phyloP scores from a whole-genome alignment of 2,888 invertebrate species.

The Macropis europaea region DNA sequence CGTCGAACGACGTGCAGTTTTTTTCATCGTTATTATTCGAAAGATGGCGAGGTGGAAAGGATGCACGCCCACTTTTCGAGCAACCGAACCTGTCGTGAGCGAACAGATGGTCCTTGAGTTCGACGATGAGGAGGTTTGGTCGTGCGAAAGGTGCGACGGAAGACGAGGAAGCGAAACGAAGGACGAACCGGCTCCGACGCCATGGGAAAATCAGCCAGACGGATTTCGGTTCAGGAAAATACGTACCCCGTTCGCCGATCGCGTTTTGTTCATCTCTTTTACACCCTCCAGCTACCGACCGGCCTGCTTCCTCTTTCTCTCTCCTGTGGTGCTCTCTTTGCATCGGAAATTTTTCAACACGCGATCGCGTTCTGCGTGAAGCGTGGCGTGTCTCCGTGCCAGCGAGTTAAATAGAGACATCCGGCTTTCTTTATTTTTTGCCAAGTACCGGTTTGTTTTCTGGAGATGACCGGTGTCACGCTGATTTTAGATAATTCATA shows the following conservation, averaged over 20 bases:
- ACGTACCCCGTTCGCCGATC: neutral
- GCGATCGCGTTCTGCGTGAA: conserved; percentile 12
- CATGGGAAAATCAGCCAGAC: conserved; percentile 17
- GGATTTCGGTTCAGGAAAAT: conserved; percentile 15
- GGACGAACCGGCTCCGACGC: conserved; percentile 10
- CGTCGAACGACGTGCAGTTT: conserved; percentile 33
- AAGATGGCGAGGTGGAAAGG: conserved; percentile 36
- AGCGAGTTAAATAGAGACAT: conserved; percentile 10
- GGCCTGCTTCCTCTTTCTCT: neutral
- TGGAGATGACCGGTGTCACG: neutral
- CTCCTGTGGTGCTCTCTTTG: neutral
- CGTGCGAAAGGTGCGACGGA: conserved; percentile 47
- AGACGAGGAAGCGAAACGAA: conserved; percentile 15
- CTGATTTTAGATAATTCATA: too few species aligned
- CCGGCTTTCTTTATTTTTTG: neutral
- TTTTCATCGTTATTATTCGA: conserved; percentile 41
- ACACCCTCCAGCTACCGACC: neutral
- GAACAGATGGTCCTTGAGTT: conserved; percentile 68
- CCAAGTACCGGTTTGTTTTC: conserved; percentile 13
- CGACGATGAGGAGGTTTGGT: conserved; percentile 31
- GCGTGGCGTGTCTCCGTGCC: neutral
- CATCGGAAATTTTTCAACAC: conserved; percentile 14
- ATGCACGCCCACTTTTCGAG: conserved; percentile 65
- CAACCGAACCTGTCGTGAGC: conserved; percentile 55
- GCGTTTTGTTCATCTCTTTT: conserved; percentile 4